Conservation (phyloP, 1,140 invertebrate genomes). For the Pomacea maculata region DNA sequence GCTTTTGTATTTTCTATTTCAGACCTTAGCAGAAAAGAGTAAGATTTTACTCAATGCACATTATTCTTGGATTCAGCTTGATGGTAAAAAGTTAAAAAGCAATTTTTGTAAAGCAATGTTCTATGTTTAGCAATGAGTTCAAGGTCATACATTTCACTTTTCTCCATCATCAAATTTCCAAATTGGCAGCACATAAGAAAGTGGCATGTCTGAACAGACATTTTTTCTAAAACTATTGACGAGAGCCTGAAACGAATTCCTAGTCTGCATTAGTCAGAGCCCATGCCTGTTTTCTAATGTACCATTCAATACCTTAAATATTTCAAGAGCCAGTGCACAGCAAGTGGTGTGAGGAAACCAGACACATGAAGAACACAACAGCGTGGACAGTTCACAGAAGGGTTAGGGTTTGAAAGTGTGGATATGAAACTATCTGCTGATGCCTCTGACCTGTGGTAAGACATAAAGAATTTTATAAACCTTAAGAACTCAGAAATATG, state of each 20-base stretch:
- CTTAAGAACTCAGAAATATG: too few species aligned
- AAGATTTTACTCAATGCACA: neutral
- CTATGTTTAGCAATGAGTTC: too few species aligned
- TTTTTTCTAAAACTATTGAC: neutral
- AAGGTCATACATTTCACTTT: too few species aligned
- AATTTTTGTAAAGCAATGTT: neutral
- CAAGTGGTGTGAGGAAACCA: constrained; percentile 36
- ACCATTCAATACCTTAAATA: constrained; percentile 33
- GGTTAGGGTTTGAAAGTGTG: constrained; percentile 23
- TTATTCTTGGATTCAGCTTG: neutral
- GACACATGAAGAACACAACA: constrained; percentile 27
- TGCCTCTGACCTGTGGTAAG: constrained; percentile 27
- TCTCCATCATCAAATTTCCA: too few species aligned
- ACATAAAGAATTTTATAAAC: neutral
- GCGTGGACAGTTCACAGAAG: constrained; percentile 16
- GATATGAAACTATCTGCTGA: constrained; percentile 29
- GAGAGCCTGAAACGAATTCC: too few species aligned
- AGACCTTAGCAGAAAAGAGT: constrained; percentile 19
- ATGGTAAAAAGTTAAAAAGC: neutral
- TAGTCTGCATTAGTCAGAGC: neutral
- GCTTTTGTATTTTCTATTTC: constrained; percentile 8
- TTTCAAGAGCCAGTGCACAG: constrained; percentile 29
- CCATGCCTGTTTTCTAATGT: neutral
- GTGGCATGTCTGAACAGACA: too few species aligned
- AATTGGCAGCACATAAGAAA: too few species aligned